These are phyloP conservation scores for Lophius americanus DNA, from an alignment of 2,797 vertebrate species.

Conservation along the genomic window DNA sequence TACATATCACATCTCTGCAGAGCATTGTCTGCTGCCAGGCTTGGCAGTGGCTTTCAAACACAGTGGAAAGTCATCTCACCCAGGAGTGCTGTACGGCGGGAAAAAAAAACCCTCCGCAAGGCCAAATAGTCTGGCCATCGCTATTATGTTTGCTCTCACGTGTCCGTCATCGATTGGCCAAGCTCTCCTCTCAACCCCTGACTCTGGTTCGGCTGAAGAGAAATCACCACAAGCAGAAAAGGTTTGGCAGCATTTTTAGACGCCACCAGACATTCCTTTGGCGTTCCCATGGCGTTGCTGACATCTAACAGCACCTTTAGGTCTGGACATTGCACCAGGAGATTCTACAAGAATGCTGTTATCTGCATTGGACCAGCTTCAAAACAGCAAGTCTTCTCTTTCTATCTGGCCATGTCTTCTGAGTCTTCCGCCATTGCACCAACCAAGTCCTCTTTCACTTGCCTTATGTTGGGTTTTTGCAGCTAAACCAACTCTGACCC, in stretches of 20 bases:
- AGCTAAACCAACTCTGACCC: too few species aligned
- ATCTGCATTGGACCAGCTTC: background rate
- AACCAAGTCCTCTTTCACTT: too few species aligned
- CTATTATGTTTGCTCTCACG: slow-evolving; percentile 41
- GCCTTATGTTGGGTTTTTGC: too few species aligned
- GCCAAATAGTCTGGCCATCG: slow-evolving; percentile 60
- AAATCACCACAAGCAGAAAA: slow-evolving; percentile 28
- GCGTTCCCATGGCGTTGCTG: slow-evolving; percentile 20
- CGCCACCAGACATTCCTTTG: slow-evolving; percentile 24
- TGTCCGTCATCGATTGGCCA: slow-evolving; percentile 53
- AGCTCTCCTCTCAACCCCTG: slow-evolving; percentile 30
- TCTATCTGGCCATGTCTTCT: too few species aligned
- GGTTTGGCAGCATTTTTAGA: slow-evolving; percentile 21
- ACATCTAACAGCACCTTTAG: slow-evolving; percentile 40
- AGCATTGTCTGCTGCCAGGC: slow-evolving; percentile 61
- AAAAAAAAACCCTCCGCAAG: slow-evolving; percentile 48
- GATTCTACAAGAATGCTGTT: background rate
- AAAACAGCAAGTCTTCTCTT: too few species aligned
- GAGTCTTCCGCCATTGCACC: too few species aligned
- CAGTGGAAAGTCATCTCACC: slow-evolving; percentile 57
- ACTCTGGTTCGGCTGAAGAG: slow-evolving; percentile 26
- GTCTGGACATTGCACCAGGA: background rate
- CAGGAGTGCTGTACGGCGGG: slow-evolving; percentile 44
- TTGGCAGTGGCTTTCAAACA: slow-evolving; percentile 43
- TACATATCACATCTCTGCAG: slow-evolving; percentile 71